Evolutionary conservation across 2,888 invertebrate genomes (phyloP).

Genomic region (Eremobia ochroleuca): DNA sequence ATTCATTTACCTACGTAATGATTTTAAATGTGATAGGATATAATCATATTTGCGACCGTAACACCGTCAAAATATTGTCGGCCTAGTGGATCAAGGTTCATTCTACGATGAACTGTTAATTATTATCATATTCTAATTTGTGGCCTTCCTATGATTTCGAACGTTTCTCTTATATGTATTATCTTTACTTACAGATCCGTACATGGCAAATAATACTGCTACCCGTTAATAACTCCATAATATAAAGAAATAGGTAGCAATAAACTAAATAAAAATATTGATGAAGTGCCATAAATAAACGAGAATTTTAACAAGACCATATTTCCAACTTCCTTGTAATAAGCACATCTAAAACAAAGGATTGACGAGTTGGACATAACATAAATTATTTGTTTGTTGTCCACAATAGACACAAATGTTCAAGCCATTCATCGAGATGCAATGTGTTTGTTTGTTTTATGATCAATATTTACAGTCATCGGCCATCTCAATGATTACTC

Average conservation of each 20-base stretch:
- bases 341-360: constrained; percentile 6
- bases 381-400: constrained; percentile 35
- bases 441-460: constrained; percentile 47
- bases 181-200: not conserved
- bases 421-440: constrained; percentile 40
- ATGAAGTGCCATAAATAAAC: not conserved
- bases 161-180: not conserved
- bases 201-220: not conserved
- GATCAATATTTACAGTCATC: constrained; percentile 53
- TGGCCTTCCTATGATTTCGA: constrained; percentile 16
- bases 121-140: constrained; percentile 24
- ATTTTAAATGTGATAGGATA: not conserved
- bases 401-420: constrained; percentile 39
- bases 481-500: constrained; percentile 49
- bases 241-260: not conserved
- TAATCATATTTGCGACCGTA: not conserved
- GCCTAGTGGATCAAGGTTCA: constrained; percentile 39
- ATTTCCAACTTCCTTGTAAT: constrained; percentile 14
- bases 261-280: not conserved
- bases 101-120: not conserved
- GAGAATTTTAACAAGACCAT: constrained; percentile 2
- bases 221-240: too few species aligned
- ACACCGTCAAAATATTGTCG: constrained; percentile 11
- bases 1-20: not conserved
- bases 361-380: constrained; percentile 3